Evolutionary conservation across 2,888 invertebrate genomes (phyloP), one percentile per base, ranked within the genome.

Genomic region (Morpho deidamia): DNA sequence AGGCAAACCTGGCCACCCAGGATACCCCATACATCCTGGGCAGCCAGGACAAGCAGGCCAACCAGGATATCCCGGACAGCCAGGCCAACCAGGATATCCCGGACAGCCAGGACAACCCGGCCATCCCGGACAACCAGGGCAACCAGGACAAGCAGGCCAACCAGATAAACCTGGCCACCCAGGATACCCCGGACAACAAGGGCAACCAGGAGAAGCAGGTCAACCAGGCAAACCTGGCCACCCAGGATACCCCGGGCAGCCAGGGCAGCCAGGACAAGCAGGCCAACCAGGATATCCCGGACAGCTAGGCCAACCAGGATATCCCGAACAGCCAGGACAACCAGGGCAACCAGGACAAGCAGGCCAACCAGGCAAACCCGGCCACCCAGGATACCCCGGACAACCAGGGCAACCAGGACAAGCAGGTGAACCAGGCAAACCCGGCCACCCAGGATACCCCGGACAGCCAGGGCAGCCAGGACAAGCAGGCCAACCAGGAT

Each of bases 371-470:
- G 69, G 63, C 14, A 51, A 62, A 11, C 61, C 64, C 34, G 62
- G 64, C 10, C 12, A 60, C 0, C 67, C 63, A 0, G 65, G 67
- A 9, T 40, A 63, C 0, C 59, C 63, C 23, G 61, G 64, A 14
- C 46, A 62, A 7, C 67, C 68, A 8, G 81, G 68, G 78, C 8
- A 57, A 0, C 66, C 66, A 5, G 68, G 68, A 0, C 12, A 63
- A 1, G 66, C 67, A 34, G 37, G 50, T 14, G 74, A 72, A 2
- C 91, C 91, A 11, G 83, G 81, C n/a, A n/a, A n/a, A n/a, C n/a
- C n/a, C n/a, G 68, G 67, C 9, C 46, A 61, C 4, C 69, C 73
- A 0, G 70, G 70, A 0, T 55, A 71, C 80, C 91, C 63, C n/a
- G 61, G 62, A 0, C 33, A 61, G 0, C 64, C 73, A 82, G 81